These are phyloP conservation scores for Teleogryllus occipitalis DNA, from an alignment of 1,140 invertebrate species.

Conservation along the genomic window DNA sequence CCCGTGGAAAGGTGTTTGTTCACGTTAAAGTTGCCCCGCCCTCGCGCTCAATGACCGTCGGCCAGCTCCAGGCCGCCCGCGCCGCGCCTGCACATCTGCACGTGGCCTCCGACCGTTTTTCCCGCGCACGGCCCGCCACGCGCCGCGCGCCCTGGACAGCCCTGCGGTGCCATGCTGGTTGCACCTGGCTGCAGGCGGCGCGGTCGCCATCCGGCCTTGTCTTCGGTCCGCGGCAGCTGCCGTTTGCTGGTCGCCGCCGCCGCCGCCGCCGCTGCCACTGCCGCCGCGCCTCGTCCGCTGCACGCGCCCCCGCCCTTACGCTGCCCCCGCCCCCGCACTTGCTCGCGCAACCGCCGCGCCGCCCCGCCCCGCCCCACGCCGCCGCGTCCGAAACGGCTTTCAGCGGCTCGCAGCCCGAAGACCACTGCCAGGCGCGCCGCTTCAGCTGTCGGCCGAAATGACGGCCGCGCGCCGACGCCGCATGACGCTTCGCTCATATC, in stretches of 20 bases:
- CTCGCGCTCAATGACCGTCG: too few species aligned
- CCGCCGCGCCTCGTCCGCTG: neutral
- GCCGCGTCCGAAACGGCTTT: neutral
- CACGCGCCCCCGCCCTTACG: too few species aligned
- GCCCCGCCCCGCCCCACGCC: too few species aligned
- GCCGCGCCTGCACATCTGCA: neutral
- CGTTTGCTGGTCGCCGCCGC: neutral
- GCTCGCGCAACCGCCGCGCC: neutral
- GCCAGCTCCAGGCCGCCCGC: too few species aligned
- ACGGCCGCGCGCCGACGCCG: too few species aligned
- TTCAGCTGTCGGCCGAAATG: neutral
- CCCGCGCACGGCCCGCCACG: neutral
- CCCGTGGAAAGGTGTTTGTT: too few species aligned
- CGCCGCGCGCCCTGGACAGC: neutral
- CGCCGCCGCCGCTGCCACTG: neutral
- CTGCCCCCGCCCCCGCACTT: too few species aligned
- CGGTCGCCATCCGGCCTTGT: conserved; percentile 2
- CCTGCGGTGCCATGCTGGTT: conserved; percentile 2
- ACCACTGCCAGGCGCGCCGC: neutral
- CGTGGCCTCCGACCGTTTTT: neutral
- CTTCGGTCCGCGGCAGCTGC: neutral
- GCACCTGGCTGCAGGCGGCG: neutral
- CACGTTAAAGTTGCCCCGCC: too few species aligned
- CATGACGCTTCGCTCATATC: too few species aligned
- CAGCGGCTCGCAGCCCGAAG: neutral